Base-by-base conservation (phyloP, 2,113 vertebrate species). In the Bubalus kerabau region DNA sequence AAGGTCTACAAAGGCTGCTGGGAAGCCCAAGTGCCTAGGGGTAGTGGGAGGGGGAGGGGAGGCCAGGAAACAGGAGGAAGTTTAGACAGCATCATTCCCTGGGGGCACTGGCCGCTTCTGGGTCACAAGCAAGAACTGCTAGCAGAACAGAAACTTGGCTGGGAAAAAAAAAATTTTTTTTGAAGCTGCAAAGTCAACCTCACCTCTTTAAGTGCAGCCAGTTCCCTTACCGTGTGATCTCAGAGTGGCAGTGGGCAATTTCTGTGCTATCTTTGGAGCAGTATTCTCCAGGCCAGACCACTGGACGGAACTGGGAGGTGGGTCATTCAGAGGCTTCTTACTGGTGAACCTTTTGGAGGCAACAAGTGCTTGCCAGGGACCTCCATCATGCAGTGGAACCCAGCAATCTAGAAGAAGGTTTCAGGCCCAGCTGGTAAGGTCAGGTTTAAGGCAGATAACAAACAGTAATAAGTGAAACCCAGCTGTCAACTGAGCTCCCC, bases 121-220 rank as follows among this genome's bases (percentile, higher is more conserved):
- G 95, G 94, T 97, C 96, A 89, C 21, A 46, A 88, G 80, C 71
- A 60, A 93, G 86, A 97, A 83, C 89, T 62, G 56, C 56, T 32
- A 89, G 88, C 86, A 90, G 91, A 96, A 93, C 88, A 97, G 94
- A 97, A 94, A 96, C 93, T 97, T 96, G 95, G 94, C 95, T 85
- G 36, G 5, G 1, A 3, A 23, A 64, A 46, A 82, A n/a, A 24
- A 48, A 71, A 10, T 71, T 50, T 26, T 59, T 91, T 96, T 59
- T 91, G 48, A 96, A 96, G 95, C 60, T 93, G 50, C 78, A 43
- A 90, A 90, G 78, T 84, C 74, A 71, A 95, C 24, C 67, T 80
- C 83, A 83, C 64, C 56, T 94, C 67, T 92, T 43, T 46, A 32
- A 71, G 15, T 16, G 12, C 9, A 86, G 60, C 59, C 88, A 89